Evolutionary conservation across 2,113 vertebrate genomes (phyloP).

Genomic region (Zapus hudsonius): DNA sequence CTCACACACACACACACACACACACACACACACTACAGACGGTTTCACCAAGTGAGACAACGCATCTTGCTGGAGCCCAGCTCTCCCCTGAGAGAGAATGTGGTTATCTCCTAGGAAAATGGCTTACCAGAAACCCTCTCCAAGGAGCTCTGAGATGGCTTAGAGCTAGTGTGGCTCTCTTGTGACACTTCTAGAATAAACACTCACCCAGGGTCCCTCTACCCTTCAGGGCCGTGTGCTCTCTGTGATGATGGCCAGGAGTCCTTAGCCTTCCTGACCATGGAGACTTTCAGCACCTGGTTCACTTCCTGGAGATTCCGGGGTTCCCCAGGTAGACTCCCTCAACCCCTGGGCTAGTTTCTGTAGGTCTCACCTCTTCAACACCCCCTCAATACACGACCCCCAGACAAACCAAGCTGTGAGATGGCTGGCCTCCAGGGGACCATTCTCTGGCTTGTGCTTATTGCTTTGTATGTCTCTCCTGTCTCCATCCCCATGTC

Average conservation of each 20-base stretch:
- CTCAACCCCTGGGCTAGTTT: background rate
- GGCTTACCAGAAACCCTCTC: background rate
- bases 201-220: background rate
- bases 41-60: background rate
- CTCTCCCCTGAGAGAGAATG: background rate
- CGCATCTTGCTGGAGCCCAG: background rate
- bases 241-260: background rate
- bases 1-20: no score
- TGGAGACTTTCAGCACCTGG: no score
- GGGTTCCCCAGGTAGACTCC: background rate
- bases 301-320: background rate
- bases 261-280: background rate
- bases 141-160: background rate
- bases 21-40: background rate
- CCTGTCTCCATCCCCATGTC: fast-evolving
- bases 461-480: background rate
- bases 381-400: background rate
- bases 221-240: background rate
- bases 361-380: background rate
- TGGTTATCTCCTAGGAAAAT: background rate
- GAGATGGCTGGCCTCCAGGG: background rate
- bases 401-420: background rate
- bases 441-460: background rate
- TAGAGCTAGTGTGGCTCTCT: background rate
- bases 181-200: background rate